Conservation (phyloP, 2,888 invertebrate genomes). For the Mythimna loreyi region DNA sequence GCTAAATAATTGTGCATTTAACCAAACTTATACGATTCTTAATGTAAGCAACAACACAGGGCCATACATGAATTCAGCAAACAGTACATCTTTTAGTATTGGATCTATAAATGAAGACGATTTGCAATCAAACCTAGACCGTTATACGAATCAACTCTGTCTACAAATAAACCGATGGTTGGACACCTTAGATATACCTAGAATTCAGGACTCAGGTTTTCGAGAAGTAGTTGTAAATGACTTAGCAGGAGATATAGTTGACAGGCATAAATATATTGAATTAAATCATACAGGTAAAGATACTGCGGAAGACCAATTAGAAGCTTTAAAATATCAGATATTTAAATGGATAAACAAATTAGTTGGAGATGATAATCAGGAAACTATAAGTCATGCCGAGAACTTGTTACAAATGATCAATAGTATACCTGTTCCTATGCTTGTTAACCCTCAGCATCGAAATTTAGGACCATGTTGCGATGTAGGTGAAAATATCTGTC, state of each 20-base stretch:
- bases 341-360: constrained; percentile 83
- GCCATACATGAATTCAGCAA: constrained; percentile 23
- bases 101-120: constrained; percentile 58
- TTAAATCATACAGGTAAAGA: constrained; percentile 66
- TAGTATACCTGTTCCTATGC: constrained; percentile 70
- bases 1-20: constrained; percentile 37
- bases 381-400: constrained; percentile 71
- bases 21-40: constrained; percentile 69
- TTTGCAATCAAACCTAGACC: constrained; percentile 62
- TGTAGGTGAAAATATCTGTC: neutral
- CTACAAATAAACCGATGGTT: constrained; percentile 80
- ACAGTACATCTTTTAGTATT: constrained; percentile 50
- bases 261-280: constrained; percentile 79
- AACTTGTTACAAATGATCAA: constrained; percentile 76
- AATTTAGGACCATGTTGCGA: neutral
- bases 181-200: constrained; percentile 63
- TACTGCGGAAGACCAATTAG: constrained; percentile 73
- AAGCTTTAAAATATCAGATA: constrained; percentile 81
- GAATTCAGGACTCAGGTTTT: constrained; percentile 60
- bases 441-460: constrained; percentile 37
- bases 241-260: constrained; percentile 79
- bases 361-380: constrained; percentile 71
- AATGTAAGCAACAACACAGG: constrained; percentile 55
- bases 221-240: constrained; percentile 72
- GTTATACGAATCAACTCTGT: constrained; percentile 68